A percentile compares a stretch with the other conserved stretches of the same genome.
phyloP scores from a whole-genome alignment of 2,888 invertebrate species.

The Orthonychiurus folsomi region DNA sequence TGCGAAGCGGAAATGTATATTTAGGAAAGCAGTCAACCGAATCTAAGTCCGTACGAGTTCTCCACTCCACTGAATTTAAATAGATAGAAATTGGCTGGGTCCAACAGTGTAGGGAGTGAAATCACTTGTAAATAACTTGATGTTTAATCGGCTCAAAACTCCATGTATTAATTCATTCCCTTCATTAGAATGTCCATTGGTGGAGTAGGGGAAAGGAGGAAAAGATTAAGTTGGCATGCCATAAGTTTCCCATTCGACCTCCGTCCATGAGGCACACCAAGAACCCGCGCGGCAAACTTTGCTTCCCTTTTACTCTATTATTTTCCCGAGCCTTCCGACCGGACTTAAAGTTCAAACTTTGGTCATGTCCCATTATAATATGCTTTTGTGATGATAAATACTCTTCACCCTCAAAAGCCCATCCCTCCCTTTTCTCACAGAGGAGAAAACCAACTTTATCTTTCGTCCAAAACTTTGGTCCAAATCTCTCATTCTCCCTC shows the following conservation, averaged over 20 bases:
- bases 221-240: background rate
- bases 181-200: background rate
- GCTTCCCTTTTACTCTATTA: background rate
- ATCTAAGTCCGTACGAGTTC: too few relatives aligned
- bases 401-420: background rate
- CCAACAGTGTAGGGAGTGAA: background rate
- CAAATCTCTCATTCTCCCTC: background rate
- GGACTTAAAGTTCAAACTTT: background rate
- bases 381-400: background rate
- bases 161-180: background rate
- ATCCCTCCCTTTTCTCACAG: too few relatives aligned
- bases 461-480: background rate
- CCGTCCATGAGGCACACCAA: too few relatives aligned
- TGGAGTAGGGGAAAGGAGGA: background rate
- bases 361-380: slow-evolving; percentile 1
- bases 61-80: too few relatives aligned
- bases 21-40: too few relatives aligned
- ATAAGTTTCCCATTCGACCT: background rate
- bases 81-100: too few relatives aligned
- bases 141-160: background rate
- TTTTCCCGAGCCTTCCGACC: background rate
- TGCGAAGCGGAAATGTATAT: too few relatives aligned
- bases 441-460: background rate
- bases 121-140: background rate
- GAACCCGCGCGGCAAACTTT: background rate